These are phyloP conservation scores for Phrynocephalus vlangalii DNA, from an alignment of 2,797 vertebrate genomes.

Conservation along the genomic window DNA sequence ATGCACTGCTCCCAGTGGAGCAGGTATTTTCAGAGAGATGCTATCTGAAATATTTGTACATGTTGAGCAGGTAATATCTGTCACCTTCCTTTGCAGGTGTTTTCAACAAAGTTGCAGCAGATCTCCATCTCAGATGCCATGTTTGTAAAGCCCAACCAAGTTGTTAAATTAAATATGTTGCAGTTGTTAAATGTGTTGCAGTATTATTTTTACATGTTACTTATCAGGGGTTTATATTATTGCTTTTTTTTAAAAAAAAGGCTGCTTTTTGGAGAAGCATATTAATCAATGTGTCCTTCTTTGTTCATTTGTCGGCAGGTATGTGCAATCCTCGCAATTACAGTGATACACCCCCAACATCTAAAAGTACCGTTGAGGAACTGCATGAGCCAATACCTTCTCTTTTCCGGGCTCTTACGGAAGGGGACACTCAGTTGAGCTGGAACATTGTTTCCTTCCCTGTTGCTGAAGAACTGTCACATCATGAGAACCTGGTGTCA, in stretches of 20 bases:
- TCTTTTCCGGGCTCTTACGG: conserved; percentile 94
- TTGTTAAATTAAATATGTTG: too few species aligned
- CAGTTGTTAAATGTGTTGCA: background rate
- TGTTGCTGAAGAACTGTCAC: conserved; percentile 92
- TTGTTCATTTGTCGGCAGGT: conserved; percentile 75
- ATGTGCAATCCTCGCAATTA: conserved; percentile 99
- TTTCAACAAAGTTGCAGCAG: background rate
- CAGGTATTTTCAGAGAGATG: background rate
- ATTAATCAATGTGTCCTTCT: background rate
- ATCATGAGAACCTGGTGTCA: conserved; percentile 95
- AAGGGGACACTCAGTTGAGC: conserved; percentile 91
- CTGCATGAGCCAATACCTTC: conserved; percentile 94
- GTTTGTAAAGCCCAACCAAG: conserved; percentile 31
- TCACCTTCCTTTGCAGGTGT: background rate
- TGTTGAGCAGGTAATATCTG: background rate
- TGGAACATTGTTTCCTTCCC: conserved; percentile 98
- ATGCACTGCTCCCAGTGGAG: background rate
- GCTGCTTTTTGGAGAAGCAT: background rate
- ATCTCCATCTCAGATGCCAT: conserved; percentile 9
- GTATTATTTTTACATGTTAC: background rate
- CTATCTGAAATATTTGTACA: background rate
- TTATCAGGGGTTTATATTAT: background rate
- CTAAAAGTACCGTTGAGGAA: conserved; percentile 98
- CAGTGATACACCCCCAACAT: conserved; percentile 95
- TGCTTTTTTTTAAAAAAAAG: conserved; percentile 10